Percentiles rank a stretch among this genome's conserved stretches.
Conservation (phyloP, 2,113 vertebrate species). For the Circaetus cinerascens region DNA sequence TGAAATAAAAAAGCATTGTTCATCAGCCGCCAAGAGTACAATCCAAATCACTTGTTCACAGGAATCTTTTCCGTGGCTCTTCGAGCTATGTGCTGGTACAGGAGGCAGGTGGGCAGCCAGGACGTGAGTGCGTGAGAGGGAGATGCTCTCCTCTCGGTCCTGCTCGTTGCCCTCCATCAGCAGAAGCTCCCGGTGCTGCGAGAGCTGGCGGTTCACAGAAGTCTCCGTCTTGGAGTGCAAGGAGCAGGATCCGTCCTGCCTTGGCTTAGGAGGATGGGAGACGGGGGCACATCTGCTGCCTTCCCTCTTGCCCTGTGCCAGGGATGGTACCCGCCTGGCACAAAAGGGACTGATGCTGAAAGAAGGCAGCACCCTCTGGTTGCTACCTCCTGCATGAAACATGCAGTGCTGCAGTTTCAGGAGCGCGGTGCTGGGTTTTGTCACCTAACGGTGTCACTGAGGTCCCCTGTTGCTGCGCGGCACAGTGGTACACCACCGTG, state of each 20-base stretch:
- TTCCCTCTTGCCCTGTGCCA: not conserved
- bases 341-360: not conserved
- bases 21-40: not conserved
- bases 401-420: not conserved
- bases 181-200: not conserved
- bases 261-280: not conserved
- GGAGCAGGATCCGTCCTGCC: not conserved
- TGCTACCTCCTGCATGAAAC: not conserved
- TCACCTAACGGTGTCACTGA: not conserved
- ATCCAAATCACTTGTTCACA: not conserved
- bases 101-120: not conserved
- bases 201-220: not conserved
- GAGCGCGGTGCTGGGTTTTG: not conserved
- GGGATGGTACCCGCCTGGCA: not conserved
- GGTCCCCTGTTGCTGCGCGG: not conserved
- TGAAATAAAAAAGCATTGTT: not conserved
- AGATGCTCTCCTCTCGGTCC: not conserved
- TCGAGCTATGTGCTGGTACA: accelerated
- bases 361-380: not conserved
- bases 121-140: not conserved
- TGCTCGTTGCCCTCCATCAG: too few species aligned
- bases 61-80: not conserved
- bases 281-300: not conserved
- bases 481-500: not conserved
- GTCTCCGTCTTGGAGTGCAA: not conserved